Evolutionary conservation across 1,140 invertebrate species (phyloP).

Genomic region (Nasonia longicornis): DNA sequence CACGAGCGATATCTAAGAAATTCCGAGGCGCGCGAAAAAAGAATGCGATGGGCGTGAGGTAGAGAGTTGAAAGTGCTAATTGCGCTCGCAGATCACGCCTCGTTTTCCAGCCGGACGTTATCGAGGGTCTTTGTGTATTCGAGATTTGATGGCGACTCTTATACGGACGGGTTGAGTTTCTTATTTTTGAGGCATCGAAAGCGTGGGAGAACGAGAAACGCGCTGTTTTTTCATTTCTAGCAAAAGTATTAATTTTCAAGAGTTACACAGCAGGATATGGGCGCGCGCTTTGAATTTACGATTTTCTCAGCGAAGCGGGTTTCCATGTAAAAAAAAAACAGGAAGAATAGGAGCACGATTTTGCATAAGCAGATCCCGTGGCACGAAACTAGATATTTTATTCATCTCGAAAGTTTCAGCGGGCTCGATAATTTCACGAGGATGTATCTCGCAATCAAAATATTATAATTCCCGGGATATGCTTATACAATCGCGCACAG

Average conservation of each 20-base stretch:
- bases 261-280: background rate
- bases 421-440: too few species aligned
- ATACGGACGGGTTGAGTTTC: background rate
- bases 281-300: background rate
- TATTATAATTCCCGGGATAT: background rate
- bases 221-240: background rate
- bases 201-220: too few species aligned
- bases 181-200: too few species aligned
- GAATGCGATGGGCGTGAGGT: background rate
- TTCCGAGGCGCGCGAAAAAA: conserved; percentile 28
- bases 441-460: background rate
- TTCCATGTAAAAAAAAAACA: background rate
- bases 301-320: background rate
- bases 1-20: conserved; percentile 20
- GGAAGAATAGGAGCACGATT: background rate
- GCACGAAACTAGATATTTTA: background rate
- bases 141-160: background rate
- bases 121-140: background rate
- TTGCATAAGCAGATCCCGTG: background rate
- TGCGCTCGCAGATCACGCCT: conserved; percentile 33
- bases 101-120: background rate
- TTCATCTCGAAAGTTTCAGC: background rate
- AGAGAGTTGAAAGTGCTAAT: conserved; percentile 19
- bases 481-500: background rate
- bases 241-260: background rate